Evolutionary conservation across 2,113 vertebrate species (phyloP), one percentile per base, ranked within the genome.

Genomic region (Cyanoramphus novaezelandiae): DNA sequence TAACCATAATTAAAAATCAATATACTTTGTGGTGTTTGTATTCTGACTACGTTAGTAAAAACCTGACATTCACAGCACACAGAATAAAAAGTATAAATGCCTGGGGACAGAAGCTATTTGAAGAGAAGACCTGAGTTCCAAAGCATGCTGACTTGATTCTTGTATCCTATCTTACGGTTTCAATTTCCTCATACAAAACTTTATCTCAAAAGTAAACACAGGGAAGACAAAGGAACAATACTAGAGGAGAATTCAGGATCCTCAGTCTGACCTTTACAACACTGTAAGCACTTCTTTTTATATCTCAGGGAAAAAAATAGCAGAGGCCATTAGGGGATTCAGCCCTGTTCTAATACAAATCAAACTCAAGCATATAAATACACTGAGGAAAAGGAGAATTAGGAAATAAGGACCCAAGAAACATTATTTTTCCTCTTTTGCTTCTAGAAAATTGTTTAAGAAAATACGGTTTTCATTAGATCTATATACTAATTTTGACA

Each of bases 211-310:
- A 93, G 37, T 64, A 93, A 95, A 74, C 2, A 7, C 71, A 68
- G 19, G 71, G 59, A 83, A 94, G 31, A 35, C 43, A 80, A 52
- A 19, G 13, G 64, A 90, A 77, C 75, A 71, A 83, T 31, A 50
- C 52, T 25, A 68, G 27, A 70, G 39, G 57, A 83, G 79, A 96
- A 94, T 68, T 88, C 72, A 81, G 64, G 33, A 64, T 88, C 29
- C 35, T 85, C 62, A 65, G 43, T 20, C 39, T 95, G 87, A 93
- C 93, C 94, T 96, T 96, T 95, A 79, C 44, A 94, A 41, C 52
- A 82, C 67, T 24, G 55, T 35, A 70, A 75, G 72, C 47, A 72
- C 25, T 92, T 88, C 69, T 79, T 96, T 92, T 86, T 86, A 89
- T 94, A 82, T 84, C 80, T 88, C 70, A 29, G 52, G 25, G 47